Evolutionary conservation across 2,113 vertebrate genomes (phyloP).

Genomic region (Indicator maculatus): DNA sequence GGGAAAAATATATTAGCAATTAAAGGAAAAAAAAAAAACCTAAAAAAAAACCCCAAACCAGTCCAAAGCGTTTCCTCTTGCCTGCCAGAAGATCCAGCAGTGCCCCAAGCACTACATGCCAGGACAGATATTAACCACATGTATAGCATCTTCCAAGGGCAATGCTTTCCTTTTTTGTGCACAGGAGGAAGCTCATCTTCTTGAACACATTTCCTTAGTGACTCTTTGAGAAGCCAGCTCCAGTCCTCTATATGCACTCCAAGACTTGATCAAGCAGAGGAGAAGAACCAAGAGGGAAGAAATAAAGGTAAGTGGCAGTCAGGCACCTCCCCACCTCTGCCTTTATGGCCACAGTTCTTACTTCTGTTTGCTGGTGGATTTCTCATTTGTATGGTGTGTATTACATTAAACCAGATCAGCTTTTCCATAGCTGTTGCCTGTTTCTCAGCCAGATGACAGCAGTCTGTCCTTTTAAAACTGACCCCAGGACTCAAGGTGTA

Average conservation of each 20-base stretch:
- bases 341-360: neutral
- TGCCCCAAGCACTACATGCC: neutral
- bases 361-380: neutral
- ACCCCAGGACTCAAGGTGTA: too few relatives aligned
- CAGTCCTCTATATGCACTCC: neutral
- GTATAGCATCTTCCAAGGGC: neutral
- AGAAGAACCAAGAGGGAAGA: neutral
- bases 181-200: neutral
- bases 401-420: neutral
- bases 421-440: neutral
- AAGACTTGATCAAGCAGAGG: neutral
- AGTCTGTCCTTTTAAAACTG: neutral
- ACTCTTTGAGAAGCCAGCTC: neutral
- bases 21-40: too few relatives aligned
- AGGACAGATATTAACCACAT: neutral
- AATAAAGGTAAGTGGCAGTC: neutral
- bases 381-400: neutral
- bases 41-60: too few relatives aligned
- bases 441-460: neutral
- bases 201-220: conserved; percentile 9
- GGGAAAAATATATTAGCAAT: neutral
- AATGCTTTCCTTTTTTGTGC: neutral
- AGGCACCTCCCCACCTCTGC: neutral
- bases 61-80: neutral
- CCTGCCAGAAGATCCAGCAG: neutral